Evolutionary conservation across 2,888 invertebrate genomes (phyloP), one percentile per base, ranked within the genome.

Genomic region (Stramonita haemastoma): DNA sequence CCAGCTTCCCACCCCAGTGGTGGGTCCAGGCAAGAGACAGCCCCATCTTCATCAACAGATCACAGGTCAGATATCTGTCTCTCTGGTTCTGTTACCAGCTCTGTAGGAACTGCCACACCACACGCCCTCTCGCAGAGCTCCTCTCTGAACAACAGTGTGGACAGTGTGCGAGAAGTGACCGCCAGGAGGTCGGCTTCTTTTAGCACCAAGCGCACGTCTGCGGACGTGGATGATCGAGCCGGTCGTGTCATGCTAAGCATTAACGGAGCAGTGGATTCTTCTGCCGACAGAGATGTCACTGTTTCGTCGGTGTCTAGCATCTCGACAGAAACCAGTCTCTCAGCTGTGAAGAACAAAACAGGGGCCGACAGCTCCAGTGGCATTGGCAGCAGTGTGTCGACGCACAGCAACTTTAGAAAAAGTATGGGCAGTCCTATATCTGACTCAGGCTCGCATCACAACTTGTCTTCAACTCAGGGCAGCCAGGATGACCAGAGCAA

Each of bases 321-420:
- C n/a, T 36, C 87, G 0, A 34, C 34, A 32, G 86, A 86, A 34
- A 32, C 60, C 66, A 19, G 60, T 60, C 86, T 32, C 5, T 60
- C 34, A 6, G 66, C 2, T 46, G 57, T 46, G n/a, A 70, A 73
- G 73, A 77, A 60, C 36, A 77, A n/a, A 19, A 22, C 46, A 5
- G 73, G 73, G 19, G 87, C 87, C 1, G 87, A 87, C 17, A 87
- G 73, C 66, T 87, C 73, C 73, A 87, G 87, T n/a, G 87, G 87
- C 26, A 87, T 87, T 73, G 87, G 87, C 46, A 87, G 87, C 73
- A 87, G 87, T 29, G 46, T 87, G 11, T 36, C 73, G 1, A 66
- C 87, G 0, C 26, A 73, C 32, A 46, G 36, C 34, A 73, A 66
- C 46, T 19, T 60, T 8, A 57, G 86, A 34, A n/a, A 34, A 22